phyloP scores from a whole-genome alignment of 2,888 invertebrate genomes.

The Crocallis elinguaria region DNA sequence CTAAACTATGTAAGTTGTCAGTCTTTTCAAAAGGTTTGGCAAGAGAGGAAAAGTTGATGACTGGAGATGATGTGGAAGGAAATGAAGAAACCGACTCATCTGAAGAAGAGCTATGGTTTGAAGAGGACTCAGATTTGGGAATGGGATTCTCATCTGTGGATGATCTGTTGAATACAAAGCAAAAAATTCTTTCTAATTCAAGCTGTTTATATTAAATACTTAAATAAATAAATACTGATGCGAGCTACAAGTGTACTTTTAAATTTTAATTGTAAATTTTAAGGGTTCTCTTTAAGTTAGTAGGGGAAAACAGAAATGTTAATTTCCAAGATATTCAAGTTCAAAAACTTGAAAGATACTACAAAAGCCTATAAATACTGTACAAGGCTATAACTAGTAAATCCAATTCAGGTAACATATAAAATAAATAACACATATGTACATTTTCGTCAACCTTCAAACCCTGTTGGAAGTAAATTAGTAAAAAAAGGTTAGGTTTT shows the following conservation, averaged over 20 bases:
- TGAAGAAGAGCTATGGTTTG: slow-evolving; percentile 65
- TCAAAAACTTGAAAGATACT: slow-evolving; percentile 65
- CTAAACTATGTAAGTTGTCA: slow-evolving; percentile 69
- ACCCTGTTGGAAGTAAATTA: slow-evolving; percentile 51
- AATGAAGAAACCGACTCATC: slow-evolving; percentile 60
- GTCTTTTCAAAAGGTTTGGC: slow-evolving; percentile 82
- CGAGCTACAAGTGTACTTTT: background rate
- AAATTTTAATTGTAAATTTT: background rate
- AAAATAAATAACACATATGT: slow-evolving; percentile 13
- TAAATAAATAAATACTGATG: slow-evolving; percentile 43
- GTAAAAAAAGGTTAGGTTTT: slow-evolving; percentile 50
- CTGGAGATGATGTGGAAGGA: slow-evolving; percentile 55
- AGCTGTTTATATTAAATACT: slow-evolving; percentile 58
- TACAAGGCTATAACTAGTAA: slow-evolving; percentile 27
- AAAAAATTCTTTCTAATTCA: slow-evolving; percentile 79
- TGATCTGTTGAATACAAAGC: slow-evolving; percentile 85
- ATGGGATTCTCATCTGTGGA: slow-evolving; percentile 80
- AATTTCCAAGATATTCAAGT: slow-evolving; percentile 21
- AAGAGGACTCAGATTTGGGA: slow-evolving; percentile 66
- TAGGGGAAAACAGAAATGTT: slow-evolving; percentile 33
- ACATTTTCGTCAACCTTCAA: slow-evolving; percentile 58
- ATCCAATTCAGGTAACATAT: slow-evolving; percentile 9
- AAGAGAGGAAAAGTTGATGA: slow-evolving; percentile 74
- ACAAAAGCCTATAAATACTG: slow-evolving; percentile 65
- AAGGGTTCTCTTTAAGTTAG: slow-evolving; percentile 37